Conservation (phyloP, 2,797 vertebrate genomes). For the Betta splendens region DNA sequence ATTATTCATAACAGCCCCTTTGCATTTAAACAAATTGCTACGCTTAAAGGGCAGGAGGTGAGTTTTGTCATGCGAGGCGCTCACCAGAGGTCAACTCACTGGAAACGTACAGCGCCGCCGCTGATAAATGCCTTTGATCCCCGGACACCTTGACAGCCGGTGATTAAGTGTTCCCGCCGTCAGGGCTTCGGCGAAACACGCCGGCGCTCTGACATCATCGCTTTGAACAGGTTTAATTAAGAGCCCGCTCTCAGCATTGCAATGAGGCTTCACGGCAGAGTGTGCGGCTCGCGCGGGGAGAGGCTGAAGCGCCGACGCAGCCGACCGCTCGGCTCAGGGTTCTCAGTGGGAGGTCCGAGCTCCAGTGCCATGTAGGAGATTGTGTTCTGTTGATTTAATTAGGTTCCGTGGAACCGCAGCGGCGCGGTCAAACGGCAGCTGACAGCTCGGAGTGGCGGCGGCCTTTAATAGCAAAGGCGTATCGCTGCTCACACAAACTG, state of each 20-base stretch:
- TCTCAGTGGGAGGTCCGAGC: no score
- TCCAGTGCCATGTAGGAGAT: constrained; percentile 1
- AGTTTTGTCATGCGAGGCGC: neutral
- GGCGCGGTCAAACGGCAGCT: neutral
- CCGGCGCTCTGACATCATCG: constrained; percentile 28
- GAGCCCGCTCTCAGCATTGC: constrained; percentile 14
- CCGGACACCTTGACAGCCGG: constrained; percentile 31
- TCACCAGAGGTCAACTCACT: neutral
- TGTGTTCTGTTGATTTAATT: neutral
- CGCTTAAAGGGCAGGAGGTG: constrained; percentile 12
- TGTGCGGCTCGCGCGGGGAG: constrained; percentile 21
- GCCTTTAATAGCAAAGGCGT: neutral
- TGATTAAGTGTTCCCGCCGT: constrained; percentile 59
- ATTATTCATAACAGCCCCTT: constrained; percentile 40
- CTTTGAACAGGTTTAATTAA: constrained; percentile 54
- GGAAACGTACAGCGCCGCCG: constrained; percentile 18
- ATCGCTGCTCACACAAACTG: no score
- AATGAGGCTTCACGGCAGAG: constrained; percentile 6
- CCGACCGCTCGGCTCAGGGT: no score
- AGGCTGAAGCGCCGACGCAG: constrained; percentile 42
- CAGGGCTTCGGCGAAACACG: constrained; percentile 43
- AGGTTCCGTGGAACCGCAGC: neutral
- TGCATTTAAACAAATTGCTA: constrained; percentile 10
- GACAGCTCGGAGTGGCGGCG: neutral
- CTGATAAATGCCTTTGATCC: constrained; percentile 55